These are phyloP conservation scores for Branchinecta lindahli DNA, from an alignment of 1,140 invertebrate genomes.

Conservation along the genomic window DNA sequence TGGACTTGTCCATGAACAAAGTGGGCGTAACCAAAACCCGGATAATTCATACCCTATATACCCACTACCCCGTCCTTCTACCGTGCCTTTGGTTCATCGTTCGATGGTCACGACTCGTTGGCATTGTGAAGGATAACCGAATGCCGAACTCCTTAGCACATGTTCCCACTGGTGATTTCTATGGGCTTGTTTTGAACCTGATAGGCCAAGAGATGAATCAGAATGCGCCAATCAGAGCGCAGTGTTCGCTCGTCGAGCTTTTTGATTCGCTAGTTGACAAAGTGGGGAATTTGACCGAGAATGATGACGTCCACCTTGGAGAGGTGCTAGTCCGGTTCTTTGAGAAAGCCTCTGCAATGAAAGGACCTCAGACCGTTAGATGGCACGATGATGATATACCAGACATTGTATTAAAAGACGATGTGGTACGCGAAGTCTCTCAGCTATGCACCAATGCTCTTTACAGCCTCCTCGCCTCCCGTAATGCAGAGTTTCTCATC, in stretches of 20 bases:
- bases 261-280: neutral
- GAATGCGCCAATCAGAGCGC: neutral
- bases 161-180: constrained; percentile 11
- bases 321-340: neutral
- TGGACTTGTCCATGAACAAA: constrained; percentile 6
- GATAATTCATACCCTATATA: constrained; percentile 7
- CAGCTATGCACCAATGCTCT: neutral
- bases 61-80: neutral
- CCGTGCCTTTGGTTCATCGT: constrained; percentile 11
- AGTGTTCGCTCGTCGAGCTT: constrained; percentile 1
- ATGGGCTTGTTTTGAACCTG: constrained; percentile 8
- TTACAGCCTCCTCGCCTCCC: neutral
- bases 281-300: neutral
- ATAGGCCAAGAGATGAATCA: neutral
- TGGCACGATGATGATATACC: constrained; percentile 9
- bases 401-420: neutral
- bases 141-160: constrained; percentile 5
- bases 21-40: constrained; percentile 3
- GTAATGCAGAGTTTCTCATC: constrained; percentile 6
- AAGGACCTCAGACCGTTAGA: neutral
- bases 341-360: neutral
- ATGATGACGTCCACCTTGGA: neutral
- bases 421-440: neutral
- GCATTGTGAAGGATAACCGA: constrained; percentile 15
- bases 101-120: neutral